Evolutionary conservation across 2,888 invertebrate genomes (phyloP), one percentile per base, ranked within the genome.

Genomic region (Tholera decimalis): DNA sequence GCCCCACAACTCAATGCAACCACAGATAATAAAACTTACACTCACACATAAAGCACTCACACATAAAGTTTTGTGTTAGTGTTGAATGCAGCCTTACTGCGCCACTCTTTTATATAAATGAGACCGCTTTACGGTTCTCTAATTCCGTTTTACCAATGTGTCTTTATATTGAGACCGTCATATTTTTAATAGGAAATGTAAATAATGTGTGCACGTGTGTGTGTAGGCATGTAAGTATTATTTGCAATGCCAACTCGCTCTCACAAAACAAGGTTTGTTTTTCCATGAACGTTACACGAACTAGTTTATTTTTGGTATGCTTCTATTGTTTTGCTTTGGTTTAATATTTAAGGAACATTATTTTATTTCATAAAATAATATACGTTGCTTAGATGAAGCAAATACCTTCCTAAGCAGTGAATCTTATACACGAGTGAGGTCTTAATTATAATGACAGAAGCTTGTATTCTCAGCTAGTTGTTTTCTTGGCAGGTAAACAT

Each of bases 41-140:
- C 39, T 66, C 50, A 73, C 60, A 59, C 35, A 73, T 73, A 56
- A 73, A 56, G 18, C 33, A 66, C 41, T n/a, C n/a, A n/a, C n/a
- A n/a, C n/a, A n/a, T n/a, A n/a, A 58, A 44, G 41, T 28, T 20
- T 37, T 18, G 15, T 35, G 33, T 39, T 50, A 64, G 35, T 43
- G 30, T 35, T 59, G 55, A 56, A 67, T 22, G 30, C 49, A 39
- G 35, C 46, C 26, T 51, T 67, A 56, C 56, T 72, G 26, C 55
- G 35, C 15, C 15, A 24, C 33, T 47, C 50, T 50, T 33, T 59
- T 51, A 73, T 51, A 37, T 46, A 49, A 73, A 73, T 50, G 43
- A 65, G 44, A 35, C 54, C 73, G 24, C 41, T 73, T 53, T 51
- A 59, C 44, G 18, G 8, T 18, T 26, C 26, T 22, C 30, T 46